These are phyloP conservation scores for Temnothorax ravouxi DNA, from an alignment of 2,888 invertebrate species.

Conservation along the genomic window DNA sequence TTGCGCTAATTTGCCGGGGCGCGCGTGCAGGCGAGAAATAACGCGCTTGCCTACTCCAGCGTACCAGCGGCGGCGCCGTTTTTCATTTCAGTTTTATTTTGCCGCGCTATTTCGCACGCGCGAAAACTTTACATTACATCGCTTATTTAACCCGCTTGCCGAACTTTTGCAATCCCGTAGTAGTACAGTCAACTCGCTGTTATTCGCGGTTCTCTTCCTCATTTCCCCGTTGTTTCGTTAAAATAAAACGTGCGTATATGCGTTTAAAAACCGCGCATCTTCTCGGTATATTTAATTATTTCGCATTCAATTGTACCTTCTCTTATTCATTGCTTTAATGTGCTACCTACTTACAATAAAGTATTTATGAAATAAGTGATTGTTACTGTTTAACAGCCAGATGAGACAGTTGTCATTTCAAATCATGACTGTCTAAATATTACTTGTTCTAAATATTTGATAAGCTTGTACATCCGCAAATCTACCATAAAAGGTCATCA, in stretches of 20 bases:
- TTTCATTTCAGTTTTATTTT: conserved; percentile 54
- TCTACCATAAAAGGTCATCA: too few relatives aligned
- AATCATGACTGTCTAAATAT: not conserved
- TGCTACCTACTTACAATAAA: not conserved
- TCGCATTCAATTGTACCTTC: not conserved
- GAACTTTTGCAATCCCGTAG: conserved; percentile 63
- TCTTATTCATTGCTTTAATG: not conserved
- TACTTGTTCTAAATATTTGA: too few relatives aligned
- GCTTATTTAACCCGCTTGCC: conserved; percentile 51
- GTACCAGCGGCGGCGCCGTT: conserved; percentile 10
- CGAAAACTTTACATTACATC: conserved; percentile 49
- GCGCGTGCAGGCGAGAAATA: conserved; percentile 29
- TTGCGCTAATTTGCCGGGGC: conserved; percentile 19
- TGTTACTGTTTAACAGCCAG: not conserved
- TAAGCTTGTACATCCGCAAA: too few relatives aligned
- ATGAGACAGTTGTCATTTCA: not conserved
- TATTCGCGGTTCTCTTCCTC: conserved; percentile 45
- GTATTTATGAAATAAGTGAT: not conserved
- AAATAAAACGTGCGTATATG: conserved; percentile 1
- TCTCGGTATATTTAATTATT: conserved; percentile 4
- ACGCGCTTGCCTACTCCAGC: not conserved
- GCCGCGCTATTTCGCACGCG: conserved; percentile 9
- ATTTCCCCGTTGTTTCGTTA: conserved; percentile 46
- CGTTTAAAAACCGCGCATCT: not conserved
- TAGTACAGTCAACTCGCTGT: conserved; percentile 35